Base-by-base conservation (phyloP, 2,113 vertebrate genomes). In the Cisticola juncidis region DNA sequence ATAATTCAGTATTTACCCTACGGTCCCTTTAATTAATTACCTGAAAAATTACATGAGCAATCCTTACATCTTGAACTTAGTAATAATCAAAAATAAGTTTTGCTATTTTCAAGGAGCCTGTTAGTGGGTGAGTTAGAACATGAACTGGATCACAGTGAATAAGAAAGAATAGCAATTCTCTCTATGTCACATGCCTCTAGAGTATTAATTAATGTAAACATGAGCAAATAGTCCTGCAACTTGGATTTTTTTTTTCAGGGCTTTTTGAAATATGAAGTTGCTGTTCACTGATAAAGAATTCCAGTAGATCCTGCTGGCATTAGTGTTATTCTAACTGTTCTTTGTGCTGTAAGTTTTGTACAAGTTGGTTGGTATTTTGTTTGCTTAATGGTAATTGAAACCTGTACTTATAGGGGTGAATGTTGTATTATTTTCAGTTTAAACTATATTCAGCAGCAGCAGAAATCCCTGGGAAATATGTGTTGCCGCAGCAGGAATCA, bases 291-390 rank as follows among this genome's bases (percentile, higher is more conserved):
- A 80, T 50, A 74, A 92, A 86, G 87, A 81, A 81, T 69, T 92
- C 50, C 53, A 58, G 89, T 78, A 95, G 18, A 94, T 95, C 70
- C 76, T 80, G 19, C 83, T 85, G 69, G 90, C 95, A 96, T 97
- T 95, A 76, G 24, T 58, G 58, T 69, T 71, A 56, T 72, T 96
- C 38, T 90, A 80, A 62, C 22, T 5, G 1, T 45, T 89, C 1
- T 2, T 90, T 3, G 0, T 57, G 45, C 31, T 70, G 23, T 62
- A 57, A 81, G 68, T 53, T 78, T 66, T 82, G 35, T 28, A 23
- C 6, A 47, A 38, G 21, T 56, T 47, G 3, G 5, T 40, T 62
- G 62, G 12, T 71, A 28, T 38, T 64, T 57, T 69, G 11, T 80
- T 90, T 88, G 14, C 31, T 45, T 86, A 47, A 56, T 45, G 31